Evolutionary conservation across 1,140 invertebrate genomes (phyloP), one percentile per base, ranked within the genome.

Genomic region (Scaptodrosophila lebanonensis): DNA sequence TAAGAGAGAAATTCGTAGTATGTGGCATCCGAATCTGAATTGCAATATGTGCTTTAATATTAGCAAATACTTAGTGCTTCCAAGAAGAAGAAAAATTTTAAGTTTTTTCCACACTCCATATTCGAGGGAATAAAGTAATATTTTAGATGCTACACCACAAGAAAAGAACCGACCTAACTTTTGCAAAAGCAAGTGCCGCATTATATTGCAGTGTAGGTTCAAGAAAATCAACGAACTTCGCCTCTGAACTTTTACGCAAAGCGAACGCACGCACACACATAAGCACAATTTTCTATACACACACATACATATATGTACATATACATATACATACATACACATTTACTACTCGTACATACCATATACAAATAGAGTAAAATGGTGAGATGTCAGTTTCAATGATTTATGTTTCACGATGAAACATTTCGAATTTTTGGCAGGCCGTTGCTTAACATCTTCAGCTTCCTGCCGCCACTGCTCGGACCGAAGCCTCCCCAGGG

Each of bases 351-450:
- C n/a, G n/a, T n/a, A n/a, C n/a, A n/a, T n/a, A 25, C 22, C 16
- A 48, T 58, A 73, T 73, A 73, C 64, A 77, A 65, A 83, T 83
- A 50, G 44, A 69, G 65, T 67, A 56, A 84, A 84, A 84, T 84
- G 79, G 70, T 63, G 66, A 82, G 66, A 82, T 77, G 83, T 84
- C 82, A 84, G 83, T 51, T 84, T 48, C 75, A 73, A 85, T 85
- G 83, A 85, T 85, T 85, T 83, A 85, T 85, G 82, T 62, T 77
- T 49, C 54, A 83, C 75, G 68, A 70, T 77, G 60, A 69, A 75
- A 58, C 72, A 75, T 83, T 84, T 68, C 57, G 63, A 77, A 69
- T 75, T 79, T 68, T 73, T 65, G 54, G 57, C 62, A 62, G 66
- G 47, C 66, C 60, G 57, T 71, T 62, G 66, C 48, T 56, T 54